Evolutionary conservation across 2,113 vertebrate genomes (phyloP).

Genomic region (Herpailurus yagouaroundi): DNA sequence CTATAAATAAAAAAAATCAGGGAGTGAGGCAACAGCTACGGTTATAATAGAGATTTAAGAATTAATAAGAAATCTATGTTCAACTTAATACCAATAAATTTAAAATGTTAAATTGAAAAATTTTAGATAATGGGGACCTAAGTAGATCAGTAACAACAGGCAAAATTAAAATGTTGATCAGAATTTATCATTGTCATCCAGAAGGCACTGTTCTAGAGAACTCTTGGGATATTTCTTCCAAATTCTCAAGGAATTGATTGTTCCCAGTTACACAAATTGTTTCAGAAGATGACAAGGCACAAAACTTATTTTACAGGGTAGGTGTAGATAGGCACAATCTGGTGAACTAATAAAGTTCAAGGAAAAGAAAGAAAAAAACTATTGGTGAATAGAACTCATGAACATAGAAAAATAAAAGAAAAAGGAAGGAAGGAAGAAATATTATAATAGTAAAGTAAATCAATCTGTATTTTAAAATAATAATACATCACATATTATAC

Average conservation of each 20-base stretch:
- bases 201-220: neutral
- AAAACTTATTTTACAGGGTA: neutral
- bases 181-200: neutral
- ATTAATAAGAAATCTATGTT: neutral
- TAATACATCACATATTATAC: too few species aligned
- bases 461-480: neutral
- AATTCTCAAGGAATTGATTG: neutral
- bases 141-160: neutral
- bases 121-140: neutral
- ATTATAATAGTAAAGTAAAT: neutral
- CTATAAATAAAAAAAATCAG: neutral
- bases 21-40: neutral
- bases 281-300: neutral
- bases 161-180: neutral
- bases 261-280: neutral
- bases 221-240: neutral
- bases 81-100: neutral
- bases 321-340: neutral
- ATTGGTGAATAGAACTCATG: neutral
- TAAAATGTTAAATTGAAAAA: neutral
- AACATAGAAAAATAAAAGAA: neutral
- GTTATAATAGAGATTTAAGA: neutral
- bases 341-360: neutral
- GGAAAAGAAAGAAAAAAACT: neutral
- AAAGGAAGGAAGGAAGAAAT: neutral